Percentiles rank a stretch among this genome's conserved stretches.
Evolutionary conservation across 2,113 vertebrate genomes (phyloP).

Genomic region (Heterotis niloticus): DNA sequence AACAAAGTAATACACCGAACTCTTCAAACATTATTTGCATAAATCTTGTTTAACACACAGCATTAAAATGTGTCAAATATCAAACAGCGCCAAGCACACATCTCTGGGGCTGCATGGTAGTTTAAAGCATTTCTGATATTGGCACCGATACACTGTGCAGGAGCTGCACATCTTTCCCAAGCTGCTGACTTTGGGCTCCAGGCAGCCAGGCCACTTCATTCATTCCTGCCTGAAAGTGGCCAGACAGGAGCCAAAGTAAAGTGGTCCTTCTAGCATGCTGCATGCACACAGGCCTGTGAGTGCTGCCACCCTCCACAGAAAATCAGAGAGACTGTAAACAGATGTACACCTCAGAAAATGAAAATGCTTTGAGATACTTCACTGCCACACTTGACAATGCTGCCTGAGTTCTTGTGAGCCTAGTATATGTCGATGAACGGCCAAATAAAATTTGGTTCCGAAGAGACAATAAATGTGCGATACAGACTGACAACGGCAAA

Average conservation of each 20-base stretch:
- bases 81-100: neutral
- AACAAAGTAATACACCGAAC: neutral
- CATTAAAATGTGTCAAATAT: neutral
- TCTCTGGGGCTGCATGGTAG: no score
- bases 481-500: neutral
- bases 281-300: neutral
- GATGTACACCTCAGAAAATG: neutral
- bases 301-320: neutral
- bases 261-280: neutral
- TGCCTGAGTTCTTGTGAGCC: neutral
- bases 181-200: no score
- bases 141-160: neutral
- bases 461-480: neutral
- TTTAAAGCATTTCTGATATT: neutral
- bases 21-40: neutral
- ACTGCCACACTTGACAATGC: neutral
- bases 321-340: neutral
- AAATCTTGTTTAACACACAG: neutral
- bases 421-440: neutral
- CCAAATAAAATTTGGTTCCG: neutral
- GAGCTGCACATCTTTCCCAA: no score
- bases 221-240: no score
- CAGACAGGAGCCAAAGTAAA: neutral
- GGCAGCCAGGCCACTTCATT: no score
- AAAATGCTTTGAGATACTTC: neutral